These are phyloP conservation scores for Alosa alosa DNA, from an alignment of 2,113 vertebrate genomes.

Conservation along the genomic window DNA sequence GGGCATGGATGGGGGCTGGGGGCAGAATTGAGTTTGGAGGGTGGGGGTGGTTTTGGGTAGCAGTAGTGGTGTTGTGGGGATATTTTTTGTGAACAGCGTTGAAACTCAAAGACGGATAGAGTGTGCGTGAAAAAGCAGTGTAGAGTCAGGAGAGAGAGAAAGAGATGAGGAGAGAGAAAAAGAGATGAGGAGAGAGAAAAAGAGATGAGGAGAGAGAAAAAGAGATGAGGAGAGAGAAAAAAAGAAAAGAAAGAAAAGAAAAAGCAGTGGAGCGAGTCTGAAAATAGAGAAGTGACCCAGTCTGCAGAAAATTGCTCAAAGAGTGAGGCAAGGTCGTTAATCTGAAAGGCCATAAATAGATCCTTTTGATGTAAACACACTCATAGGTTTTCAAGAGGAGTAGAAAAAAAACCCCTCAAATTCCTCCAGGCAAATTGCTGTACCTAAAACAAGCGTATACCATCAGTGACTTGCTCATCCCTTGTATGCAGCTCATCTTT, in stretches of 20 bases:
- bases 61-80: background rate
- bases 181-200: background rate
- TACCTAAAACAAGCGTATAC: background rate
- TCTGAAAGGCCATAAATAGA: conserved; percentile 17
- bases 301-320: conserved; percentile 18
- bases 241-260: conserved; percentile 63
- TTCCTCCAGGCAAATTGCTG: background rate
- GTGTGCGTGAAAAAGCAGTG: background rate
- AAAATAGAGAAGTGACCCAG: conserved; percentile 44
- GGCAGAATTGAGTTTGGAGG: background rate
- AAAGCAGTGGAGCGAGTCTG: conserved; percentile 60
- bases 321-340: background rate
- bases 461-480: background rate
- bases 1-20: background rate
- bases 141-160: background rate
- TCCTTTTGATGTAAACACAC: conserved; percentile 10
- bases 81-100: background rate
- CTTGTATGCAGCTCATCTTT: background rate
- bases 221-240: background rate
- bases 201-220: background rate
- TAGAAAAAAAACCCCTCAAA: background rate
- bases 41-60: background rate
- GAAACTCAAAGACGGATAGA: background rate
- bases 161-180: too few species aligned
- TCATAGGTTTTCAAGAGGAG: conserved; percentile 8